Evolutionary conservation across 2,113 vertebrate genomes (phyloP).

Genomic region (Colossoma macropomum): DNA sequence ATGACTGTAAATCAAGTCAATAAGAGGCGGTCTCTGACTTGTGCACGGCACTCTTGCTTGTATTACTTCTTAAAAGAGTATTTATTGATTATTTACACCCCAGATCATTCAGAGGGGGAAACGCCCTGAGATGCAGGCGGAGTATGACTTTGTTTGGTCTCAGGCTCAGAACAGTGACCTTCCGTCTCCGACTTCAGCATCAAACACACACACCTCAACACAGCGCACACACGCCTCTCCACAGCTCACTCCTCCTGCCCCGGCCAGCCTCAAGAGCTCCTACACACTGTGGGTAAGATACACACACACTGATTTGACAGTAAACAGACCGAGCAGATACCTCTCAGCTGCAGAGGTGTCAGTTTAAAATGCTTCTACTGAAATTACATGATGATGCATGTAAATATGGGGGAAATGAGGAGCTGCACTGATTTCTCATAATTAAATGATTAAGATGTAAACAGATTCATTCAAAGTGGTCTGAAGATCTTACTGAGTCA

Average conservation of each 20-base stretch:
- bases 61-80: too few relatives aligned
- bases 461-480: too few relatives aligned
- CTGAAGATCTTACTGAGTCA: too few relatives aligned
- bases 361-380: too few relatives aligned
- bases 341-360: neutral
- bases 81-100: too few relatives aligned
- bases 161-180: conserved; percentile 70
- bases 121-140: conserved; percentile 81
- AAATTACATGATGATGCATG: too few relatives aligned
- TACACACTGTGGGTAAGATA: conserved; percentile 86
- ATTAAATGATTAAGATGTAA: too few relatives aligned
- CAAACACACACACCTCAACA: neutral
- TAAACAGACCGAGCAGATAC: neutral
- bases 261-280: conserved; percentile 68
- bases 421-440: too few relatives aligned
- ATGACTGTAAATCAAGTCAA: too few relatives aligned
- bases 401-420: too few relatives aligned
- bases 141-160: conserved; percentile 83
- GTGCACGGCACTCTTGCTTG: too few relatives aligned
- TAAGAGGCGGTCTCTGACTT: too few relatives aligned
- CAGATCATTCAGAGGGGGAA: conserved; percentile 95
- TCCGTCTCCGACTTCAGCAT: conserved; percentile 61
- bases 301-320: neutral
- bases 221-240: conserved; percentile 58
- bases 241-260: conserved; percentile 67